Conservation (phyloP, 2,888 invertebrate genomes). For the Drosophila basisetae region DNA sequence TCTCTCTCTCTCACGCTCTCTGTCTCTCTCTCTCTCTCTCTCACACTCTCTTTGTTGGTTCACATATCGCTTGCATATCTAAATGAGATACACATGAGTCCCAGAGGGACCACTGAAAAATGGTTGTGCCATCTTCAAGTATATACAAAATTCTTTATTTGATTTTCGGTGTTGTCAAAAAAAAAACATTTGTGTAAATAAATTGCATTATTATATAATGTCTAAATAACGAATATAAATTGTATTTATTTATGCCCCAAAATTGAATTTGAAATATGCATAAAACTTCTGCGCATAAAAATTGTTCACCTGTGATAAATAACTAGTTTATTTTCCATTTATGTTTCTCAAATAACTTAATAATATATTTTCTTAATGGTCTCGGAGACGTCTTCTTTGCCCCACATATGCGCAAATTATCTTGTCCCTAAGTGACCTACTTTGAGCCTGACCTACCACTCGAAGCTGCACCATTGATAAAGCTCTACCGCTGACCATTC, state of each 20-base stretch:
- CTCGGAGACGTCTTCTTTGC: neutral
- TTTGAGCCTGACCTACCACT: conserved; percentile 21
- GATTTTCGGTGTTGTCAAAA: conserved; percentile 6
- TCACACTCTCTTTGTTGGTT: neutral
- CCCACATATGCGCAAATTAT: conserved; percentile 12
- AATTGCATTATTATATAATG: neutral
- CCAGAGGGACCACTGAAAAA: neutral
- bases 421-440: conserved; percentile 26
- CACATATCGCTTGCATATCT: conserved; percentile 3
- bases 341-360: neutral
- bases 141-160: neutral
- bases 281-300: neutral
- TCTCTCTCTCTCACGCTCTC: neutral
- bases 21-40: neutral
- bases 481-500: conserved; percentile 4
- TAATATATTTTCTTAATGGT: neutral
- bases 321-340: neutral
- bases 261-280: neutral
- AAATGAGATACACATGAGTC: neutral
- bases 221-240: neutral
- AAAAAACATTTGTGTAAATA: neutral
- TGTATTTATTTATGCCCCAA: neutral
- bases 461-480: conserved; percentile 7
- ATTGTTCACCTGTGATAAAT: neutral
- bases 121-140: conserved; percentile 1